phyloP scores from a whole-genome alignment of 2,113 vertebrate species.

The Pedionomus torquatus region DNA sequence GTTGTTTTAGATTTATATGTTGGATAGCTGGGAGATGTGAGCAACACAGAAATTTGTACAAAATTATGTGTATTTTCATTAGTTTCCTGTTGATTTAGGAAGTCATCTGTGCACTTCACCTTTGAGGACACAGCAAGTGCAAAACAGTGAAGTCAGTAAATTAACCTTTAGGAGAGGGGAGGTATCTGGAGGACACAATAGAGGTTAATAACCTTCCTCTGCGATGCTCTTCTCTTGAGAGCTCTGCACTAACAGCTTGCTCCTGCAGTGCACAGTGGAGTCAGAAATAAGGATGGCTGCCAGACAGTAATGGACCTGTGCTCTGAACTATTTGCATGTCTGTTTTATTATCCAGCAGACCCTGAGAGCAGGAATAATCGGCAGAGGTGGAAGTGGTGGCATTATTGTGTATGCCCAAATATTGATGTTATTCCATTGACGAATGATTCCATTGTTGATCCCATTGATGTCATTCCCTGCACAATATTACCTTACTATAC shows the following conservation, averaged over 20 bases:
- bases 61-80: background rate
- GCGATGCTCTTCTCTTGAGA: background rate
- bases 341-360: background rate
- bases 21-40: background rate
- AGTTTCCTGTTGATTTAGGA: conserved; percentile 2
- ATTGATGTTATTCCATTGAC: background rate
- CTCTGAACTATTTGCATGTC: fast-evolving
- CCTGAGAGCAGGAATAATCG: background rate
- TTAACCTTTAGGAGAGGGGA: background rate
- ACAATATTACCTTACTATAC: background rate
- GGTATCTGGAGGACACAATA: background rate
- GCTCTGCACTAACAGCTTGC: background rate
- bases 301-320: background rate
- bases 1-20: background rate
- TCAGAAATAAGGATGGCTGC: background rate
- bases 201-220: background rate
- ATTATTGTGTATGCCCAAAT: background rate
- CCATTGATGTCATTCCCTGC: background rate
- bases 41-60: background rate
- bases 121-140: background rate
- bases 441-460: no score
- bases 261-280: background rate
- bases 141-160: background rate
- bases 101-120: background rate
- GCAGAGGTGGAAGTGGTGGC: background rate